Evolutionary conservation across 2,888 invertebrate genomes (phyloP).

Genomic region (Tiliacea aurago): DNA sequence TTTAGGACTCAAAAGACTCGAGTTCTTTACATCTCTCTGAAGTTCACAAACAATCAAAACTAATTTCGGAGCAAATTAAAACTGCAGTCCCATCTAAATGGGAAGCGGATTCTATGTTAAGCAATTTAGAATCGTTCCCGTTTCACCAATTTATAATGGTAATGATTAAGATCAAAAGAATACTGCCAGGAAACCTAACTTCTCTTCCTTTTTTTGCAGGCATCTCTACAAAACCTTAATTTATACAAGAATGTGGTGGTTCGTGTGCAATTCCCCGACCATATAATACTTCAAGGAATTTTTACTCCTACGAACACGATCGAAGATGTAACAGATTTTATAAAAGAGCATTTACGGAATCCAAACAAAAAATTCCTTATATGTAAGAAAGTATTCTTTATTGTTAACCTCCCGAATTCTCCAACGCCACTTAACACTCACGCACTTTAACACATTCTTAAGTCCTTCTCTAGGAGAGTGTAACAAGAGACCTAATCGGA

Average conservation of each 20-base stretch:
- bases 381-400: constrained; percentile 91
- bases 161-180: constrained; percentile 1
- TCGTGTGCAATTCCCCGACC: constrained; percentile 96
- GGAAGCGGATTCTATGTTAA: not conserved
- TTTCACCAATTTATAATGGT: not conserved
- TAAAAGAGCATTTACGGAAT: constrained; percentile 92
- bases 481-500: not conserved
- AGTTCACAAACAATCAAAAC: constrained; percentile 2
- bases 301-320: constrained; percentile 95
- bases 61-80: not conserved
- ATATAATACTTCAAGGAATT: constrained; percentile 95
- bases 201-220: constrained; percentile 71
- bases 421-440: not conserved
- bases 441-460: no score
- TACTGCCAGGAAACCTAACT: not conserved
- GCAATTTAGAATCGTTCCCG: not conserved
- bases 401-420: not conserved
- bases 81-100: not conserved
- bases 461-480: no score
- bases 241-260: constrained; percentile 95
- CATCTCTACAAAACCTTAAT: constrained; percentile 87
- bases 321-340: constrained; percentile 93
- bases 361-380: constrained; percentile 93
- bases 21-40: no score
- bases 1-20: no score